Evolutionary conservation across 1,140 invertebrate species (phyloP), one percentile per base, ranked within the genome.

Genomic region (Lasaia peninsularis): DNA sequence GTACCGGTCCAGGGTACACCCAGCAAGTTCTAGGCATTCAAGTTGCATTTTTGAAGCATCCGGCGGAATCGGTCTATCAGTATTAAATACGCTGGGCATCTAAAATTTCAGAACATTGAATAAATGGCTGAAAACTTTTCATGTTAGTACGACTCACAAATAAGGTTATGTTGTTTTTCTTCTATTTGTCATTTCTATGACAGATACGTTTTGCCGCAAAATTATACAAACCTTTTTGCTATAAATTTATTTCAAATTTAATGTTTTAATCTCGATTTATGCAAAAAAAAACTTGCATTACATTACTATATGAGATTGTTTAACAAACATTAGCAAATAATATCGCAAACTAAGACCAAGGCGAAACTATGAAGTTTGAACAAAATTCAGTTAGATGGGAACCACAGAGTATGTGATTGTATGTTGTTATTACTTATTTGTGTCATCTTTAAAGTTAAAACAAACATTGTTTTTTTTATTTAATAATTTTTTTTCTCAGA

Each of bases 1-100:
- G 58, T 93, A 93, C 75, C 92, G 93, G 75, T 96, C 94, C 8
- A 96, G 86, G 73, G 93, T 92, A 74, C 93, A 92, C 5, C 93
- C 93, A 54, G 94, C 94, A 66, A 93, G 81, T 85, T 94, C 93
- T 65, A 94, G 85, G 31, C 91, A 90, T 69, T 93, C 93, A 44
- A 93, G 81, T 62, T 93, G 91, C 75, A 92, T 90, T 80, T 92
- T 92, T 34, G 75, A 73, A 56, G 71, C 76, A 57, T 90, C 86
- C 44, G 80, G 60, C 59, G 71, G 68, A 48, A 69, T 71, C 28
- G 68, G 60, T 52, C 55, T 65, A 31, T 84, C 76, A 56, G 75
- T 65, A 69, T 69, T 80, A 62, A 78, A 65, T 37, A 78, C 60
- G 69, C 75, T 86, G 21, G 78, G 75, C 83, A 88, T 86, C 85